Percentiles rank a stretch among this genome's conserved stretches.
These are phyloP conservation scores for Tortricodes alternella DNA, from an alignment of 2,888 invertebrate genomes.

Conservation along the genomic window DNA sequence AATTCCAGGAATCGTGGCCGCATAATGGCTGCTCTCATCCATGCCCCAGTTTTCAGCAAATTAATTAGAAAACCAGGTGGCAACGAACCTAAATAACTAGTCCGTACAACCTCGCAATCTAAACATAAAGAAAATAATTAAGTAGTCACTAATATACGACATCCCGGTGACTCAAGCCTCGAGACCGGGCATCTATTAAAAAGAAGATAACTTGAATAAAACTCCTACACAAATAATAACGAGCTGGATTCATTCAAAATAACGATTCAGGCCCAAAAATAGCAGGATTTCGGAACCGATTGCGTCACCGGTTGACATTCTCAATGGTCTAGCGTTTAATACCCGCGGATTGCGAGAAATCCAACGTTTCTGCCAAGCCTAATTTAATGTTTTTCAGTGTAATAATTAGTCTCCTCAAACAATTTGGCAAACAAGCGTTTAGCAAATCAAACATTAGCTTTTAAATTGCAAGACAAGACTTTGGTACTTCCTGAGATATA, in stretches of 20 bases:
- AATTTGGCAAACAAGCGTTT: slow-evolving; percentile 47
- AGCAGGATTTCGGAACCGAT: slow-evolving; percentile 61
- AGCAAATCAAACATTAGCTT: neutral
- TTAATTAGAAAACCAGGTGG: slow-evolving; percentile 44
- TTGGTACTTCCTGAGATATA: neutral
- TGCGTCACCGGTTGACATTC: slow-evolving; percentile 70
- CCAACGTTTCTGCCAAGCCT: slow-evolving; percentile 63
- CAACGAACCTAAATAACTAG: slow-evolving; percentile 9
- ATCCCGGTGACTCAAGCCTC: slow-evolving; percentile 3
- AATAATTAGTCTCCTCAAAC: slow-evolving; percentile 55
- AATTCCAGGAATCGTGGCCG: slow-evolving; percentile 23
- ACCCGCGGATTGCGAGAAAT: slow-evolving; percentile 55
- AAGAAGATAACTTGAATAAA: slow-evolving; percentile 41
- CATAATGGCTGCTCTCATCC: slow-evolving; percentile 38
- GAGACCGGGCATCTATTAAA: slow-evolving; percentile 6
- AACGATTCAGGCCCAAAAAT: slow-evolving; percentile 65
- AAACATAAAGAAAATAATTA: neutral
- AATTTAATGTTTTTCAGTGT: slow-evolving; percentile 65
- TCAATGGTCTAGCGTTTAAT: slow-evolving; percentile 57
- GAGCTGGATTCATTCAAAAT: slow-evolving; percentile 51
- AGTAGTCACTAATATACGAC: slow-evolving; percentile 4
- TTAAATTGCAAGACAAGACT: neutral
- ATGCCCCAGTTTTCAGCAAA: slow-evolving; percentile 47
- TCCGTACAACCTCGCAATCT: neutral
- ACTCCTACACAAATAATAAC: slow-evolving; percentile 46